Percentiles rank a stretch among this genome's conserved stretches.
Conservation (phyloP, 2,888 invertebrate species). For the Cistogaster globosa region DNA sequence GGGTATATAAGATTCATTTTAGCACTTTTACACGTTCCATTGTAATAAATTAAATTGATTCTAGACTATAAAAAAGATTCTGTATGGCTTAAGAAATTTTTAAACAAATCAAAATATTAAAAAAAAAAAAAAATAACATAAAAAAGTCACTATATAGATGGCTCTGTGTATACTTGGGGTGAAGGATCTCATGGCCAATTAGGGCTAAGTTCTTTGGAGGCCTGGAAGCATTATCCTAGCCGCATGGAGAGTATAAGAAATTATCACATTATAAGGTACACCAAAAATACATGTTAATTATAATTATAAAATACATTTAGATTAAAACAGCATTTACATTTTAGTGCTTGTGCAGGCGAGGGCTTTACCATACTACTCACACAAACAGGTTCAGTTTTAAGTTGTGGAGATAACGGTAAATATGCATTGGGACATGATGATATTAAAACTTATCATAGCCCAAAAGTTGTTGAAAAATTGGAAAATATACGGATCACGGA, state of each 20-base stretch:
- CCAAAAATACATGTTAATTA: background rate
- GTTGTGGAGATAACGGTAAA: conserved; percentile 87
- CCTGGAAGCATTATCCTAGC: conserved; percentile 85
- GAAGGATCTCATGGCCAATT: conserved; percentile 87
- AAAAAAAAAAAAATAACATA: background rate
- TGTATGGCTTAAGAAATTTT: background rate
- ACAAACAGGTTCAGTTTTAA: conserved; percentile 87
- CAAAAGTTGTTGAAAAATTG: conserved; percentile 85
- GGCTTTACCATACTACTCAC: conserved; percentile 88
- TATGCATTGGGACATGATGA: conserved; percentile 87
- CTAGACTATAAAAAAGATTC: too few species aligned
- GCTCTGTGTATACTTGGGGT: conserved; percentile 88
- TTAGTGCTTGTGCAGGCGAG: conserved; percentile 86
- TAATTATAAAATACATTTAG: background rate
- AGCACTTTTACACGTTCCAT: too few species aligned
- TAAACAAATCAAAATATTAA: background rate
- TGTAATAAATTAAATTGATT: too few species aligned
- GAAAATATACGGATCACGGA: conserved; percentile 85
- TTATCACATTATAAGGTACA: conserved; percentile 85
- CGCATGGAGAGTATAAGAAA: conserved; percentile 86
- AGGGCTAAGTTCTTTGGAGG: conserved; percentile 84
- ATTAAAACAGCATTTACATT: background rate
- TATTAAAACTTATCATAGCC: conserved; percentile 84
- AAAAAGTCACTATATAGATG: conserved; percentile 81
- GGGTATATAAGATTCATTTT: too few species aligned